These are phyloP conservation scores for Melanostoma scalare DNA, from an alignment of 2,888 invertebrate genomes.

Conservation along the genomic window DNA sequence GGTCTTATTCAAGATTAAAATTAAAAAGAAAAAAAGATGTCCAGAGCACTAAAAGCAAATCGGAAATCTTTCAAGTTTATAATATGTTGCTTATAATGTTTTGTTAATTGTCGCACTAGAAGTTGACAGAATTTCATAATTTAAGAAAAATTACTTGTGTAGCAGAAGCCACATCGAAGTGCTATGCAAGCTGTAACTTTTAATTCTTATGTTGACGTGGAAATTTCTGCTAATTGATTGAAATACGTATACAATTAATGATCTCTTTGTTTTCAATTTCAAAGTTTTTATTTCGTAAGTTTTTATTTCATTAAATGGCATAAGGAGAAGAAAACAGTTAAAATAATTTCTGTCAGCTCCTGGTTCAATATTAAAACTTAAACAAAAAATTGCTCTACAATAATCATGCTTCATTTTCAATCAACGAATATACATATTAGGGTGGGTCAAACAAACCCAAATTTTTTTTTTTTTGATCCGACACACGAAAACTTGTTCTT, in stretches of 20 bases:
- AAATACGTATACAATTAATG: no score
- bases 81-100: no score
- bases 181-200: no score
- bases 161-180: no score
- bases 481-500: no score
- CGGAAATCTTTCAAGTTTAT: no score
- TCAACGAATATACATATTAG: conserved; percentile 48
- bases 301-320: background rate
- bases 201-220: no score
- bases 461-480: no score
- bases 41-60: conserved; percentile 50
- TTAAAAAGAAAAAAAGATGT: conserved; percentile 19
- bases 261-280: no score
- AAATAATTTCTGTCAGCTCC: conserved; percentile 39
- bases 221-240: no score
- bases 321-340: background rate
- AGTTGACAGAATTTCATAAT: conserved; percentile 25
- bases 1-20: conserved; percentile 26
- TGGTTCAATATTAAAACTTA: conserved; percentile 7
- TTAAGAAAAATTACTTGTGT: background rate
- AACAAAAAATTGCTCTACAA: conserved; percentile 6
- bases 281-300: no score
- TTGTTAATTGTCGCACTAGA: background rate
- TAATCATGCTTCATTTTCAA: conserved; percentile 39
- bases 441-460: no score